These are phyloP conservation scores for Melipona beecheii DNA, from an alignment of 2,888 invertebrate species.

Conservation along the genomic window DNA sequence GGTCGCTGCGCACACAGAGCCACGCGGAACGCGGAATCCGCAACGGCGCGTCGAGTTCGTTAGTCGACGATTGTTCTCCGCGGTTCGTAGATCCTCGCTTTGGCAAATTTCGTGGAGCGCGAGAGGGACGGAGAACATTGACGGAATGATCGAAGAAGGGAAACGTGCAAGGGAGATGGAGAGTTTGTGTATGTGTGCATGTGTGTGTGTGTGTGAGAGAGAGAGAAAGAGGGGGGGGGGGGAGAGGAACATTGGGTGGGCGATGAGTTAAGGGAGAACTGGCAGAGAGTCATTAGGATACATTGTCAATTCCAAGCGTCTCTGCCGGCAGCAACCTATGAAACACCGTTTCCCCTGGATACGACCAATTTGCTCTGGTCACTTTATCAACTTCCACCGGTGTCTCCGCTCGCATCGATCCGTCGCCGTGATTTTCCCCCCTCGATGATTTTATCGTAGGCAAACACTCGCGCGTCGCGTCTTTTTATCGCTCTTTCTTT, in stretches of 20 bases:
- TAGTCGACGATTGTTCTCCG: slow-evolving; percentile 78
- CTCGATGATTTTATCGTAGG: slow-evolving; percentile 25
- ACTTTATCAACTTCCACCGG: not conserved
- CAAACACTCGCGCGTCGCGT: slow-evolving; percentile 19
- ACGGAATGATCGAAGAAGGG: not conserved
- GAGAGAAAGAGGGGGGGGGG: not conserved
- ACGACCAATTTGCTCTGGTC: slow-evolving; percentile 43
- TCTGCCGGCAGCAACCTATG: slow-evolving; percentile 13
- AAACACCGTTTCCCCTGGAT: slow-evolving; percentile 32
- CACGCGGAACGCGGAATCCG: slow-evolving; percentile 41
- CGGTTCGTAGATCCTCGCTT: slow-evolving; percentile 65
- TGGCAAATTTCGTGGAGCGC: slow-evolving; percentile 57
- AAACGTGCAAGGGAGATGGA: not conserved
- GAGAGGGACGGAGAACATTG: not conserved
- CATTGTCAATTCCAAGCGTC: slow-evolving; percentile 70
- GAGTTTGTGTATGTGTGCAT: not conserved
- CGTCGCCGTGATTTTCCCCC: slow-evolving; percentile 24
- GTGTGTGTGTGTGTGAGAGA: too few species aligned
- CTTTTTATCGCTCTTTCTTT: slow-evolving; percentile 8
- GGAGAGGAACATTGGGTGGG: not conserved
- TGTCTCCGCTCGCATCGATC: slow-evolving; percentile 28
- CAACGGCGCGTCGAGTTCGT: slow-evolving; percentile 72
- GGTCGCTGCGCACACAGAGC: slow-evolving; percentile 15
- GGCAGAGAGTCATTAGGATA: slow-evolving; percentile 72
- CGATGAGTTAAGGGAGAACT: slow-evolving; percentile 31